These are phyloP conservation scores for Phalloptychus januarius DNA, from an alignment of 2,797 vertebrate genomes.

Conservation along the genomic window DNA sequence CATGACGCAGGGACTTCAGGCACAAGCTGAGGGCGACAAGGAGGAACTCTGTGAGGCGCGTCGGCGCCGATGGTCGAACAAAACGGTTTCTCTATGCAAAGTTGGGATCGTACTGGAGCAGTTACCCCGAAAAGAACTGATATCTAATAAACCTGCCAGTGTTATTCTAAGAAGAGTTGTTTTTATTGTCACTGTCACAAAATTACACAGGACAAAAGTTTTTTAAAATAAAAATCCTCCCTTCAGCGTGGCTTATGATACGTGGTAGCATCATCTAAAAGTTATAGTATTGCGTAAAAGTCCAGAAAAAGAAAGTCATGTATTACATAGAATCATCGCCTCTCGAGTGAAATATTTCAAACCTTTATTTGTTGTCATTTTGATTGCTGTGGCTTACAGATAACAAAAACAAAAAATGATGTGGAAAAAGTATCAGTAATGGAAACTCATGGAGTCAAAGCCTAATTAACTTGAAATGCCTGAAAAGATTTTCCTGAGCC, in stretches of 20 bases:
- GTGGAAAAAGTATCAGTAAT: too few relatives aligned
- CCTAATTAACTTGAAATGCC: too few relatives aligned
- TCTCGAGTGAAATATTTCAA: too few relatives aligned
- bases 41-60: constrained; percentile 17
- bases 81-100: neutral
- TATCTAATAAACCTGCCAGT: constrained; percentile 4
- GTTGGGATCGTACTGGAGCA: constrained; percentile 15
- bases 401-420: too few relatives aligned
- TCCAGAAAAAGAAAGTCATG: too few relatives aligned
- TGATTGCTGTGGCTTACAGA: too few relatives aligned
- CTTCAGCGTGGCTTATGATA: neutral
- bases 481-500: too few relatives aligned
- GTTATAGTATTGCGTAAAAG: too few relatives aligned
- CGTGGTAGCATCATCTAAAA: neutral
- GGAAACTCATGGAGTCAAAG: too few relatives aligned
- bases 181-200: constrained; percentile 24
- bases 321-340: too few relatives aligned
- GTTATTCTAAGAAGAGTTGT: neutral
- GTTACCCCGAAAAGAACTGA: constrained; percentile 2
- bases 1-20: constrained; percentile 37
- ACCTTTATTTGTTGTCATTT: too few relatives aligned
- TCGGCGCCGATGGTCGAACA: constrained; percentile 10
- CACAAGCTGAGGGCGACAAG: constrained; percentile 17
- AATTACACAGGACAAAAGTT: constrained; percentile 8
- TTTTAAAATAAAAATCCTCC: neutral